A percentile compares a stretch with the other conserved stretches of the same genome.
phyloP scores from a whole-genome alignment of 2,888 invertebrate genomes.

The Apocheima hispidaria region DNA sequence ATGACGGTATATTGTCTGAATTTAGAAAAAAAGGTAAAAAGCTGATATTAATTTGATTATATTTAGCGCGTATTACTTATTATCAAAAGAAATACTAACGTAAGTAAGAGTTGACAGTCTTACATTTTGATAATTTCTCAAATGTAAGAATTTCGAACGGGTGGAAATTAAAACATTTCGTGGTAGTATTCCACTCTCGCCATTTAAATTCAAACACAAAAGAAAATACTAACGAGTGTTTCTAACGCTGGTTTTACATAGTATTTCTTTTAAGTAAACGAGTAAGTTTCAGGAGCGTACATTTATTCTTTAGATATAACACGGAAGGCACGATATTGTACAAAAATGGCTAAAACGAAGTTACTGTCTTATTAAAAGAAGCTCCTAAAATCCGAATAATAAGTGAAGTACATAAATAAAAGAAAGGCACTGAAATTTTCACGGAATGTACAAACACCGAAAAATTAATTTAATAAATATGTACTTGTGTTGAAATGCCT shows the following conservation, averaged over 20 bases:
- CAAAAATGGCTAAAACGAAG: background rate
- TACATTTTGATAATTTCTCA: slow-evolving; percentile 1
- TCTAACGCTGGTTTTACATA: background rate
- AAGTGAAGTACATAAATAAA: background rate
- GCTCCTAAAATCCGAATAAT: background rate
- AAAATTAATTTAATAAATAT: background rate
- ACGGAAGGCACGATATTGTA: slow-evolving; percentile 27
- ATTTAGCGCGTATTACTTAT: background rate
- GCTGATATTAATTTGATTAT: background rate
- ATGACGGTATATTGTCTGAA: background rate
- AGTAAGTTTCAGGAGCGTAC: slow-evolving; percentile 4
- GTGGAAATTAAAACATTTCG: background rate
- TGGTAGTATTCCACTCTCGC: background rate
- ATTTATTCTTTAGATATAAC: slow-evolving; percentile 2
- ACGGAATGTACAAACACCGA: slow-evolving; percentile 1
- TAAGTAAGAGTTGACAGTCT: background rate
- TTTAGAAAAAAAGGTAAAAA: slow-evolving; percentile 9
- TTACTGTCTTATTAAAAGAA: background rate
- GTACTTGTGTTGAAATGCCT: slow-evolving; percentile 1
- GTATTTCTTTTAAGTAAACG: slow-evolving; percentile 9
- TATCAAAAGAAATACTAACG: slow-evolving; percentile 11
- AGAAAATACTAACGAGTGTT: background rate
- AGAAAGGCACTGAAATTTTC: slow-evolving; percentile 17
- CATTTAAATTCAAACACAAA: background rate
- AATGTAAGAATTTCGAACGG: background rate